Conservation (phyloP, 2,888 invertebrate species). For the Lordiphosa andalusiaca region DNA sequence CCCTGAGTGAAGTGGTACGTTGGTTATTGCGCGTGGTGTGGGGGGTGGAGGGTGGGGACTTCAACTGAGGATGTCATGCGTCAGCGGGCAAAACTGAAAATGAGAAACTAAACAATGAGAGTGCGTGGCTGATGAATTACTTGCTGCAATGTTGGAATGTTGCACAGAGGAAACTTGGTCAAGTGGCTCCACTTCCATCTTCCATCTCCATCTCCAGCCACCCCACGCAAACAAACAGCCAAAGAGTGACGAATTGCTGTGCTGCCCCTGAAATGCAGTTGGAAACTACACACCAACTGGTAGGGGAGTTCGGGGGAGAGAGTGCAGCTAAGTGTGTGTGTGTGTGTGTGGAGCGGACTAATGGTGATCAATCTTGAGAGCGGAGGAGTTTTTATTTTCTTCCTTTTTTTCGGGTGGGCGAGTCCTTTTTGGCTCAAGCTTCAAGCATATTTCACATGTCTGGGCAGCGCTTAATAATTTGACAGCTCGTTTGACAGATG, state of each 20-base stretch:
- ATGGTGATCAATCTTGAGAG: slow-evolving; percentile 67
- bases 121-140: slow-evolving; percentile 70
- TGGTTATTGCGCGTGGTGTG: not conserved
- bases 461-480: slow-evolving; percentile 71
- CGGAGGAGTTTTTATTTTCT: slow-evolving; percentile 33
- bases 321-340: slow-evolving; percentile 6
- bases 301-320: slow-evolving; percentile 13
- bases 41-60: not conserved
- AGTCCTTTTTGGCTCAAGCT: slow-evolving; percentile 12
- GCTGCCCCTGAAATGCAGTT: slow-evolving; percentile 61
- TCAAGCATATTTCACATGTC: slow-evolving; percentile 62
- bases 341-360: slow-evolving; percentile 19
- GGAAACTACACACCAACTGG: slow-evolving; percentile 21
- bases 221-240: too few relatives aligned
- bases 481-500: slow-evolving; percentile 67
- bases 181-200: slow-evolving; percentile 39
- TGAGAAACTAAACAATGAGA: slow-evolving; percentile 52
- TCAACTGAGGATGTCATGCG: slow-evolving; percentile 59
- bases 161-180: slow-evolving; percentile 47
- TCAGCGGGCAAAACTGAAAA: slow-evolving; percentile 46
- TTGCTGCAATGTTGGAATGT: slow-evolving; percentile 35
- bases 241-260: slow-evolving; percentile 56
- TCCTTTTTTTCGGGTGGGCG: slow-evolving; percentile 8
- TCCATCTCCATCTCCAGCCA: not conserved
- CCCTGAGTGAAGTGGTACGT: not conserved